phyloP scores from a whole-genome alignment of 2,797 vertebrate genomes.

The Tiaroga cobitis region DNA sequence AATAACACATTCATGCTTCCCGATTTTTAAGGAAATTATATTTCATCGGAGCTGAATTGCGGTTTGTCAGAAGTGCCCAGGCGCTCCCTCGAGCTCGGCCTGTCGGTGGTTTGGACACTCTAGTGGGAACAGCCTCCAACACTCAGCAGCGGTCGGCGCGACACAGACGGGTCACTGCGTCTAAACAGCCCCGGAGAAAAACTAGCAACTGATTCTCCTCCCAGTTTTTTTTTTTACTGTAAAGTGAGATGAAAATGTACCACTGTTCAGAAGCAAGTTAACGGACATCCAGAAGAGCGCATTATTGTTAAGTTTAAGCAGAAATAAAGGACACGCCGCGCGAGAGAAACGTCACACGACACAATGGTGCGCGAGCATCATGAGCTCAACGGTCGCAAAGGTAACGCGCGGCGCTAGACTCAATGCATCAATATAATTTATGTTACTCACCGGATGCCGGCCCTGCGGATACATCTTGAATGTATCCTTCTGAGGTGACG shows the following conservation, averaged over 20 bases:
- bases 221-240: background rate
- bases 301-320: slow-evolving; percentile 33
- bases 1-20: slow-evolving; percentile 62
- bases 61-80: slow-evolving; percentile 60
- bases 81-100: slow-evolving; percentile 62
- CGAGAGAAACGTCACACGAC: slow-evolving; percentile 12
- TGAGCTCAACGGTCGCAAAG: slow-evolving; percentile 55
- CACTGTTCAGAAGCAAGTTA: background rate
- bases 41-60: slow-evolving; percentile 55
- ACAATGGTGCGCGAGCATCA: slow-evolving; percentile 62
- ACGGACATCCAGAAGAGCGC: background rate
- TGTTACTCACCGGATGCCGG: slow-evolving; percentile 92
- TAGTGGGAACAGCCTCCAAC: slow-evolving; percentile 62
- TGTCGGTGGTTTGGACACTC: slow-evolving; percentile 55
- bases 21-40: slow-evolving; percentile 57
- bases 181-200: slow-evolving; percentile 59
- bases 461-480: slow-evolving; percentile 92
- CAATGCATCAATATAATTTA: slow-evolving; percentile 47
- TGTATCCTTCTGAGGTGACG: slow-evolving; percentile 65
- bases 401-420: background rate
- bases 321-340: slow-evolving; percentile 23
- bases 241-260: background rate
- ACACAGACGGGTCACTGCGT: slow-evolving; percentile 66
- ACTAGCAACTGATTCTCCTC: slow-evolving; percentile 27
- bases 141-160: slow-evolving; percentile 63